phyloP scores from a whole-genome alignment of 2,113 vertebrate genomes.

The Chinchilla lanigera region DNA sequence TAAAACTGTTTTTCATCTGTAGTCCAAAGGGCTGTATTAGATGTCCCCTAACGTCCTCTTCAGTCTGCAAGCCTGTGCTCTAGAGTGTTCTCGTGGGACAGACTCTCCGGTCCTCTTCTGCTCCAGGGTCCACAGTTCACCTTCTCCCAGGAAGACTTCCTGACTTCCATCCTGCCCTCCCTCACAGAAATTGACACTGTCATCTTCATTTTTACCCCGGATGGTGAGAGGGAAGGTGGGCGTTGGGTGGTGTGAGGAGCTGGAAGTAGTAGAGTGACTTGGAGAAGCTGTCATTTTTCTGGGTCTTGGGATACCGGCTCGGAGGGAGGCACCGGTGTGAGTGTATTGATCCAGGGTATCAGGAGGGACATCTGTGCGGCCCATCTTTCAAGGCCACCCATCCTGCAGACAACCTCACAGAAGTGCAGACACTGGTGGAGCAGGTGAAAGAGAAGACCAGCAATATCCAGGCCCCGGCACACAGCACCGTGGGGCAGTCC shows the following conservation, averaged over 20 bases:
- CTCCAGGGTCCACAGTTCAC: conserved; percentile 85
- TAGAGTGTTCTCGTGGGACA: not conserved
- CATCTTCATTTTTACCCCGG: conserved; percentile 88
- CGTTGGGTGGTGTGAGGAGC: not conserved
- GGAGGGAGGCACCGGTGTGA: not conserved
- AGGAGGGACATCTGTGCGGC: not conserved
- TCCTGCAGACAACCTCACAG: conserved; percentile 83
- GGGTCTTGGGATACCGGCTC: not conserved
- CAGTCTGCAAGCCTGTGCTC: not conserved
- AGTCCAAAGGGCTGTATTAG: not conserved
- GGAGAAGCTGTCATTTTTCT: not conserved
- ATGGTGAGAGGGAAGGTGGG: conserved; percentile 82
- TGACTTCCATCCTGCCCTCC: conserved; percentile 82
- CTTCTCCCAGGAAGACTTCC: conserved; percentile 88
- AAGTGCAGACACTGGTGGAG: conserved; percentile 82
- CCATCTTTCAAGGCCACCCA: not conserved
- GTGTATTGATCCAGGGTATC: not conserved
- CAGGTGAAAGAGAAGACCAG: conserved; percentile 84
- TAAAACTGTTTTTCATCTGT: not conserved
- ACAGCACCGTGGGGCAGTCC: conserved; percentile 80
- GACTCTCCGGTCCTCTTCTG: not conserved
- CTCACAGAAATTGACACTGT: conserved; percentile 85
- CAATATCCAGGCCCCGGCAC: conserved; percentile 85
- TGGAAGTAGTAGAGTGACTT: not conserved
- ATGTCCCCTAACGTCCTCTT: not conserved